These are phyloP conservation scores for Scalopus aquaticus DNA, from an alignment of 2,113 vertebrate species.

Conservation along the genomic window DNA sequence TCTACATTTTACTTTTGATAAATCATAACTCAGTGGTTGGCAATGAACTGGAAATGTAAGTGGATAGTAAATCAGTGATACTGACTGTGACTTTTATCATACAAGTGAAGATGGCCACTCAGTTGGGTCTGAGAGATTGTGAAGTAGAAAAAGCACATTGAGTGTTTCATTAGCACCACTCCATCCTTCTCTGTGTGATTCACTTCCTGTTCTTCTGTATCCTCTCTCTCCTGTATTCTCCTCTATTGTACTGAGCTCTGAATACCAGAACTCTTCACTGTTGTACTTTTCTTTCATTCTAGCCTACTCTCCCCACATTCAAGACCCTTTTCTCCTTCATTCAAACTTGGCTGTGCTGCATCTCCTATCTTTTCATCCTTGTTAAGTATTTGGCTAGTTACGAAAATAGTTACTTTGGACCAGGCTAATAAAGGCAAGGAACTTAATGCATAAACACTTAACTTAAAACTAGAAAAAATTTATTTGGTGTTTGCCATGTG, in stretches of 20 bases:
- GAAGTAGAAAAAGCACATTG: slow-evolving; percentile 17
- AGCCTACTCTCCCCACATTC: background rate
- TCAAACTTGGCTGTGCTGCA: background rate
- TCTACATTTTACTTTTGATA: slow-evolving; percentile 61
- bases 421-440: background rate
- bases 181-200: slow-evolving; percentile 33
- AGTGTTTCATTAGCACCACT: slow-evolving; percentile 56
- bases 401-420: background rate
- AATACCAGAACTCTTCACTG: background rate
- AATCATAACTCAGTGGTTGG: slow-evolving; percentile 48
- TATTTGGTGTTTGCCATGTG: background rate
- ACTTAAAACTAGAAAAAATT: background rate
- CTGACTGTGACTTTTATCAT: slow-evolving; percentile 64
- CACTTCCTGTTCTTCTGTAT: background rate
- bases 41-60: slow-evolving; percentile 45
- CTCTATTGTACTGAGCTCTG: slow-evolving; percentile 1
- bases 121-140: background rate
- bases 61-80: slow-evolving; percentile 43
- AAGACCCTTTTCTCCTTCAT: background rate
- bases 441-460: background rate
- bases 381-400: background rate
- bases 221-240: background rate
- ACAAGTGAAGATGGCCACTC: slow-evolving; percentile 43
- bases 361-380: background rate
- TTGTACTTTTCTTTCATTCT: background rate